Conservation (phyloP, 2,888 invertebrate species). For the Mimumesa dahlbomi region DNA sequence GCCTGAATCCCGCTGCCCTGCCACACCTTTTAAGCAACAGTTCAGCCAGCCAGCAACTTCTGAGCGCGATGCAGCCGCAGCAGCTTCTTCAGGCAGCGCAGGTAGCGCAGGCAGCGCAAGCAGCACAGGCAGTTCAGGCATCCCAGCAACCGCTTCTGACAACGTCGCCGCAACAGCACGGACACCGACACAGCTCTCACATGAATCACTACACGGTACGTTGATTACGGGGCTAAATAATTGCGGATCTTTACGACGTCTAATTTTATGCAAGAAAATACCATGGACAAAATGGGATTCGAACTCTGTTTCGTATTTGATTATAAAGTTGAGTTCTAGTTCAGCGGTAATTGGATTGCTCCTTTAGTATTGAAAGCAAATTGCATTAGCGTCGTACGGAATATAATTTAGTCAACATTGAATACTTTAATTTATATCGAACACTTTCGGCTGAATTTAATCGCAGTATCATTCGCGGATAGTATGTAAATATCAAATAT, state of each 20-base stretch:
- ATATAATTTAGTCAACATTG: conserved; percentile 16
- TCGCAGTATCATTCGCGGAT: no score
- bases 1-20: conserved; percentile 84
- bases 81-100: conserved; percentile 81
- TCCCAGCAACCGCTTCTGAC: conserved; percentile 76
- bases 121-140: conserved; percentile 72
- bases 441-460: no score
- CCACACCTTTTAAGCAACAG: conserved; percentile 89
- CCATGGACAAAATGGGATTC: no score
- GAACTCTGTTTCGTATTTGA: no score
- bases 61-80: conserved; percentile 89
- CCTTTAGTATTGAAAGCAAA: neutral
- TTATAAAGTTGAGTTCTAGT: neutral
- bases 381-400: neutral
- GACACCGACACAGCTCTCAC: conserved; percentile 77
- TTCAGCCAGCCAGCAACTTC: conserved; percentile 86
- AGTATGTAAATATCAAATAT: no score
- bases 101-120: conserved; percentile 74
- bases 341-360: conserved; percentile 5
- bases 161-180: conserved; percentile 76
- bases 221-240: neutral
- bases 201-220: conserved; percentile 77
- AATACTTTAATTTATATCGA: neutral
- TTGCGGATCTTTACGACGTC: neutral
- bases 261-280: no score